phyloP scores from a whole-genome alignment of 2,888 invertebrate species.

The Lordiphosa andalusiaca region DNA sequence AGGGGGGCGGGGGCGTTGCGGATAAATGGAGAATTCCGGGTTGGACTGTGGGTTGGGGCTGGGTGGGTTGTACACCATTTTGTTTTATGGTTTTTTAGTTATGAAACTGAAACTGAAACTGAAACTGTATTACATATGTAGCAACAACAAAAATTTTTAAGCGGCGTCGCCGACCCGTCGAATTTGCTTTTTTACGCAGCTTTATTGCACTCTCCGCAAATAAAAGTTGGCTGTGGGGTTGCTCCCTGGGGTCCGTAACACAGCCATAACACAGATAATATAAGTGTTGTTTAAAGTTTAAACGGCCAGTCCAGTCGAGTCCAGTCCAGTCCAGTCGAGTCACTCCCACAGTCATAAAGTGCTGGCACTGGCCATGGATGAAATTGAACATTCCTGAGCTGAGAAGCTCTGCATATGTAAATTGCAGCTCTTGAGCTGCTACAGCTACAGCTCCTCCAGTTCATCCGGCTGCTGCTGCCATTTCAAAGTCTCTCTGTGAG shows the following conservation, averaged over 20 bases:
- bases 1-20: neutral
- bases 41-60: conserved; percentile 22
- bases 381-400: conserved; percentile 57
- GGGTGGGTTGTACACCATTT: conserved; percentile 63
- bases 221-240: neutral
- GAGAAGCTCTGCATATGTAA: conserved; percentile 39
- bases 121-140: conserved; percentile 60
- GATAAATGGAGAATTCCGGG: conserved; percentile 9
- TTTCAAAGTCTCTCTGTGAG: conserved; percentile 11
- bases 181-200: conserved; percentile 57
- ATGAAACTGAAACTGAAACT: conserved; percentile 52
- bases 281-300: conserved; percentile 70
- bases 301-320: no score
- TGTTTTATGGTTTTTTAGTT: conserved; percentile 74
- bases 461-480: neutral
- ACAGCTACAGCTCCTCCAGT: neutral
- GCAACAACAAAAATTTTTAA: conserved; percentile 48
- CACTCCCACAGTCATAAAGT: conserved; percentile 48
- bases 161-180: conserved; percentile 39
- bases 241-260: conserved; percentile 10
- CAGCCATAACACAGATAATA: conserved; percentile 52
- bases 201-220: conserved; percentile 4
- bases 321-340: no score
- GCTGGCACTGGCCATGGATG: conserved; percentile 34
- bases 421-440: conserved; percentile 11